These are phyloP conservation scores for Globodera ellingtonae DNA, from an alignment of 1,140 invertebrate genomes.

Conservation along the genomic window DNA sequence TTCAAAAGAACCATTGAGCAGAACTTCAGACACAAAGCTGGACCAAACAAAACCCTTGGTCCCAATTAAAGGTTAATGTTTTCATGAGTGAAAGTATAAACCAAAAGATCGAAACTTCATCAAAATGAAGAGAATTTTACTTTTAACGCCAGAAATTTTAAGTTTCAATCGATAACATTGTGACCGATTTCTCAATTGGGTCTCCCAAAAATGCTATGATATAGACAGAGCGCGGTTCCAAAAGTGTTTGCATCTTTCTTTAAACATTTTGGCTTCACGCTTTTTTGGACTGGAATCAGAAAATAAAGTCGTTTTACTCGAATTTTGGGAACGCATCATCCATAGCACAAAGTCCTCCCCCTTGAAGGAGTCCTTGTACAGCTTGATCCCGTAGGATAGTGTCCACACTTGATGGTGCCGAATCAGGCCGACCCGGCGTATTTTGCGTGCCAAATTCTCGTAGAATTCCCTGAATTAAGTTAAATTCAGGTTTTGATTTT, in stretches of 20 bases:
- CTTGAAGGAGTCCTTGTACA: constrained; percentile 66
- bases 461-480: constrained; percentile 20
- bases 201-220: not conserved
- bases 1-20: too few relatives aligned
- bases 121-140: too few relatives aligned
- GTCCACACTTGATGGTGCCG: constrained; percentile 51
- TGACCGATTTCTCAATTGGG: too few relatives aligned
- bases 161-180: too few relatives aligned
- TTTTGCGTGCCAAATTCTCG: constrained; percentile 57
- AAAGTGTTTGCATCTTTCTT: not conserved
- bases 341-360: constrained; percentile 67
- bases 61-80: too few relatives aligned
- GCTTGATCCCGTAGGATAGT: constrained; percentile 45
- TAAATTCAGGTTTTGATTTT: too few relatives aligned
- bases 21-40: too few relatives aligned
- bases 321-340: constrained; percentile 65
- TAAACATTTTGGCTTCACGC: not conserved
- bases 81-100: too few relatives aligned
- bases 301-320: constrained; percentile 56
- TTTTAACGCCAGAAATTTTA: too few relatives aligned
- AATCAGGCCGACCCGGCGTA: constrained; percentile 64
- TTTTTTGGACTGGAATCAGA: not conserved
- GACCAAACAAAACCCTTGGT: too few relatives aligned
- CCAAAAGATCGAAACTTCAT: too few relatives aligned
- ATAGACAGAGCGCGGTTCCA: not conserved